Conservation (phyloP, 2,888 invertebrate species). For the Augochlorella aurata region DNA sequence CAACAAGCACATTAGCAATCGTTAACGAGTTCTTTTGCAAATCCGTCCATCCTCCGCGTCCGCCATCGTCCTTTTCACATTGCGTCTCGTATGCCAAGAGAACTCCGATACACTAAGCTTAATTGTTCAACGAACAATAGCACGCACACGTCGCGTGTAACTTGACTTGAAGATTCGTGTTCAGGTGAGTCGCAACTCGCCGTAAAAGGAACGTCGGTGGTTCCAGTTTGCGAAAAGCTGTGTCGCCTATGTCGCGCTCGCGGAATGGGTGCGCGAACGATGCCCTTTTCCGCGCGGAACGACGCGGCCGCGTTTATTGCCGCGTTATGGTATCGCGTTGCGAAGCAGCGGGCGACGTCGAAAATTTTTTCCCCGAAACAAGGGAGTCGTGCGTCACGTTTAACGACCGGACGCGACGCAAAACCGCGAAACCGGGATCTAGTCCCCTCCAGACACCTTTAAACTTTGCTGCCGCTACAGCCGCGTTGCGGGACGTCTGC, state of each 20-base stretch:
- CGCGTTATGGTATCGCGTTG: background rate
- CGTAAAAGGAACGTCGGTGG: background rate
- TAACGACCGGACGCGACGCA: slow-evolving; percentile 32
- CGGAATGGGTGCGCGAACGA: background rate
- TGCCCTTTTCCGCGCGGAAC: background rate
- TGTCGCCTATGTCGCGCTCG: background rate
- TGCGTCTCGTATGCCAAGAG: too few relatives aligned
- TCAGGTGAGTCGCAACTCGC: background rate
- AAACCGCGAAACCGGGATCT: slow-evolving; percentile 37
- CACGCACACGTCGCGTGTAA: background rate
- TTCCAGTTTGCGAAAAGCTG: background rate
- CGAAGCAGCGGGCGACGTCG: slow-evolving; percentile 4
- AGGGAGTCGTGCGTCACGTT: slow-evolving; percentile 43
- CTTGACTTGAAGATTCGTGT: background rate
- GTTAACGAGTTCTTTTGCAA: background rate
- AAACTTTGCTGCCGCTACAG: slow-evolving; percentile 7
- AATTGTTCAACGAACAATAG: too few relatives aligned
- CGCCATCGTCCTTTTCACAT: too few relatives aligned
- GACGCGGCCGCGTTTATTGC: background rate
- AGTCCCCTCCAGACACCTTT: slow-evolving; percentile 38
- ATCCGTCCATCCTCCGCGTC: background rate
- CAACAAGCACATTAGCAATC: background rate
- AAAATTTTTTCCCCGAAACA: slow-evolving; percentile 28
- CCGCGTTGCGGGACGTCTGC: background rate
- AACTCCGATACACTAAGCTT: too few relatives aligned